Evolutionary conservation across 2,888 invertebrate genomes (phyloP).

Genomic region (Netelia inedita): DNA sequence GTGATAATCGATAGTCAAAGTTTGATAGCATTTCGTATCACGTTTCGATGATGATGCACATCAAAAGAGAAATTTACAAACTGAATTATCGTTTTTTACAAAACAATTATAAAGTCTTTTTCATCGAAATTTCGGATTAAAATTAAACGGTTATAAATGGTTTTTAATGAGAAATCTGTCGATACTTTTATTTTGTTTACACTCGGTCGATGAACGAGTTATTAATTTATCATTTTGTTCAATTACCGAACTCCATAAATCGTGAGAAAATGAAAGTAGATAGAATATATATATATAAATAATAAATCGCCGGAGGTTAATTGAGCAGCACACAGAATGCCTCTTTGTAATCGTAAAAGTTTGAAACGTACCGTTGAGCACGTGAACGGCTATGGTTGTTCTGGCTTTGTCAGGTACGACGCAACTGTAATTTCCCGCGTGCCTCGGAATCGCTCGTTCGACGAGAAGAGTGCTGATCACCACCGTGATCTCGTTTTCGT

Average conservation of each 20-base stretch:
- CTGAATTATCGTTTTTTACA: too few relatives aligned
- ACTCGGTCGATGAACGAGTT: conserved; percentile 5
- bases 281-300: too few relatives aligned
- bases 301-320: too few relatives aligned
- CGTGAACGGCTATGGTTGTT: conserved; percentile 88
- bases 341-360: neutral
- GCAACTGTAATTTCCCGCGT: conserved; percentile 89
- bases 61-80: too few relatives aligned
- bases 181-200: neutral
- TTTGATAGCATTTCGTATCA: neutral
- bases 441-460: conserved; percentile 86
- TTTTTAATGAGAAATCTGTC: conserved; percentile 17
- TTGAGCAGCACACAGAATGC: too few relatives aligned
- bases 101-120: conserved; percentile 14
- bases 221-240: conserved; percentile 7
- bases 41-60: neutral
- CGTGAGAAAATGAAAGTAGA: neutral
- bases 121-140: neutral
- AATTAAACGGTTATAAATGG: conserved; percentile 3
- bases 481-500: conserved; percentile 83
- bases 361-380: conserved; percentile 87
- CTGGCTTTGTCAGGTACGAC: conserved; percentile 86
- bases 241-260: conserved; percentile 19
- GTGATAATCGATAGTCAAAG: conserved; percentile 8
- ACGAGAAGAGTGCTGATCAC: conserved; percentile 86